Conservation (phyloP, 2,888 invertebrate species). For the Rhaphigaster nebulosa region DNA sequence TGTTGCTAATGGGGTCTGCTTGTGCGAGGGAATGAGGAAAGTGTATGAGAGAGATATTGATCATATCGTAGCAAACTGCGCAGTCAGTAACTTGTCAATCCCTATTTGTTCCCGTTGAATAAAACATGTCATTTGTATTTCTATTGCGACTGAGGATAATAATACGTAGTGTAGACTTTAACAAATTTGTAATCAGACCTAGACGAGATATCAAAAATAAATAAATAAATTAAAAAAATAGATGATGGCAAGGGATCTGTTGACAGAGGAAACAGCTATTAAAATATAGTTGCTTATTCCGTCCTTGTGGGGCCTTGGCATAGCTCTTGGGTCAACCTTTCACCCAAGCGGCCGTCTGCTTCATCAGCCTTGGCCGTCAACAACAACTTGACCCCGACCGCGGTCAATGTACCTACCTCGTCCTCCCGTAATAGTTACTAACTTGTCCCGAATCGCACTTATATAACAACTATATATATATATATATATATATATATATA, state of each 20-base stretch:
- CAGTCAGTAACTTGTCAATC: background rate
- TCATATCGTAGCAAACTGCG: constrained; percentile 13
- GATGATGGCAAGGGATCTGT: background rate
- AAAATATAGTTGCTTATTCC: background rate
- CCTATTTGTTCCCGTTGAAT: background rate
- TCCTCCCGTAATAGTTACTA: background rate
- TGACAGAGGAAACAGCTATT: background rate
- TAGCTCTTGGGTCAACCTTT: constrained; percentile 47
- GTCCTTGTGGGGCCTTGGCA: constrained; percentile 36
- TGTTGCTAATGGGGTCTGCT: background rate
- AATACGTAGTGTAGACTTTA: background rate
- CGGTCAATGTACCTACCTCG: constrained; percentile 30
- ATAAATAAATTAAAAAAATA: background rate
- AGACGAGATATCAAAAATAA: background rate
- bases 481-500: background rate
- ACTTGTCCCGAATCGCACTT: background rate
- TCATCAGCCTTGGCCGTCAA: constrained; percentile 15
- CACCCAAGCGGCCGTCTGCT: background rate
- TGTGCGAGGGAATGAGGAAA: background rate
- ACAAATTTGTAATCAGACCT: background rate
- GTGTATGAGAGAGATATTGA: constrained; percentile 6
- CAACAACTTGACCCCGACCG: constrained; percentile 28
- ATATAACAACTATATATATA: background rate
- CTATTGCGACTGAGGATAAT: background rate
- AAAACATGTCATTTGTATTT: background rate